Evolutionary conservation across 2,113 vertebrate genomes (phyloP).

Genomic region (Phrynosoma platyrhinos): DNA sequence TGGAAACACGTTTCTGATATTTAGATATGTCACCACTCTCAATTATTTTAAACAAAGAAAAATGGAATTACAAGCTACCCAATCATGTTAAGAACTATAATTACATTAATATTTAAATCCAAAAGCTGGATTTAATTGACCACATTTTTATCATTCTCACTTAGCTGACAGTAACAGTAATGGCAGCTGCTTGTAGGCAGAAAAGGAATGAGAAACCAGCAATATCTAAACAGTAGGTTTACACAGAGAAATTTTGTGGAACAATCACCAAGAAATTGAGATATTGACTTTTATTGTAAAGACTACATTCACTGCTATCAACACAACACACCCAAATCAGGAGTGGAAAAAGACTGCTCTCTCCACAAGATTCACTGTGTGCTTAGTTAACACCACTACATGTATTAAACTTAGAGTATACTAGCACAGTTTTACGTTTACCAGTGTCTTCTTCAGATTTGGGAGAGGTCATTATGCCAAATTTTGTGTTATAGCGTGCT

Average conservation of each 20-base stretch:
- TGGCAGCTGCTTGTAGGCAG: conserved; percentile 64
- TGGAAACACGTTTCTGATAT: conserved; percentile 52
- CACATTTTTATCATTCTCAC: conserved; percentile 47
- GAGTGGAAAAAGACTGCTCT: conserved; percentile 62
- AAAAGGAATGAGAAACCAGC: conserved; percentile 68
- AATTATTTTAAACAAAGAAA: conserved; percentile 38
- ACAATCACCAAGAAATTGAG: conserved; percentile 67
- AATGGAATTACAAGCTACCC: conserved; percentile 26
- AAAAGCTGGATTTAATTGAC: conserved; percentile 39
- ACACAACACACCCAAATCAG: conserved; percentile 67
- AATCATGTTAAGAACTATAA: conserved; percentile 25
- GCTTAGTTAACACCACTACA: conserved; percentile 59
- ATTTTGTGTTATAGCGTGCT: conserved; percentile 86
- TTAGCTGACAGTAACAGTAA: conserved; percentile 43
- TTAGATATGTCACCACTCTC: conserved; percentile 32
- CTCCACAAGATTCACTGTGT: conserved; percentile 61
- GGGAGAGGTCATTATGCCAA: conserved; percentile 79
- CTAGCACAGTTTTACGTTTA: conserved; percentile 73
- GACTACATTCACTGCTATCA: conserved; percentile 61
- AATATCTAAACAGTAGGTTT: conserved; percentile 70
- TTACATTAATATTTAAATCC: conserved; percentile 26
- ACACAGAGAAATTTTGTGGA: conserved; percentile 57
- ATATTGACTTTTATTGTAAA: conserved; percentile 58
- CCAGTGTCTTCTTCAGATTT: conserved; percentile 80
- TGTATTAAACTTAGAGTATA: conserved; percentile 68